These are phyloP conservation scores for Acromyrmex echinatior DNA, from an alignment of 1,140 invertebrate genomes.

Conservation along the genomic window DNA sequence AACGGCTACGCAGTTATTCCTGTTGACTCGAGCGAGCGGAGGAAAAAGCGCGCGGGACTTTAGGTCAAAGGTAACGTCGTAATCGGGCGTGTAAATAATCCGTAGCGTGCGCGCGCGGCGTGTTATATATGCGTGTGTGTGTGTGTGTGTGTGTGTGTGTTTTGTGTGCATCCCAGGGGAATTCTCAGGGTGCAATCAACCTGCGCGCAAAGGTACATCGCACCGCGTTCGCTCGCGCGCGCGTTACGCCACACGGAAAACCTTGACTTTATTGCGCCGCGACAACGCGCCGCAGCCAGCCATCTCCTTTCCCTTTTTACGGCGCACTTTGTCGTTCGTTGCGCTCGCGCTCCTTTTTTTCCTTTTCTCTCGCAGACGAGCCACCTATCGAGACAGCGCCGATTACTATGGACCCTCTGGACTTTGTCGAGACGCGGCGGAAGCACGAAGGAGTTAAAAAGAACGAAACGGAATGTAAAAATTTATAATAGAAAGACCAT, in stretches of 20 bases:
- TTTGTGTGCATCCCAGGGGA: background rate
- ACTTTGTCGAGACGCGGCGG: background rate
- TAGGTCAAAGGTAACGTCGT: constrained; percentile 53
- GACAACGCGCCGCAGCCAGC: constrained; percentile 66
- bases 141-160: too few relatives aligned
- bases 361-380: background rate
- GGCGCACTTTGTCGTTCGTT: constrained; percentile 54
- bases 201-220: constrained; percentile 69
- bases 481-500: too few relatives aligned
- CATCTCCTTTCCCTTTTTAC: constrained; percentile 78
- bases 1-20: constrained; percentile 25
- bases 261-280: constrained; percentile 81
- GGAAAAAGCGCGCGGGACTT: constrained; percentile 9
- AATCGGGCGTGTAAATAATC: constrained; percentile 30
- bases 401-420: background rate
- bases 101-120: background rate
- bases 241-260: constrained; percentile 77
- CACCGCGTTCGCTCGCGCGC: constrained; percentile 54
- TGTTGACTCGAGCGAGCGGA: background rate
- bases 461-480: too few relatives aligned
- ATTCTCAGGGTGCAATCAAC: constrained; percentile 72
- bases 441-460: background rate
- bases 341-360: background rate
- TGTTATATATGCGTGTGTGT: too few relatives aligned
- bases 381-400: background rate